Percentiles rank a stretch among this genome's conserved stretches.
phyloP scores from a whole-genome alignment of 2,113 vertebrate genomes.

The Hirundichthys speculiger region DNA sequence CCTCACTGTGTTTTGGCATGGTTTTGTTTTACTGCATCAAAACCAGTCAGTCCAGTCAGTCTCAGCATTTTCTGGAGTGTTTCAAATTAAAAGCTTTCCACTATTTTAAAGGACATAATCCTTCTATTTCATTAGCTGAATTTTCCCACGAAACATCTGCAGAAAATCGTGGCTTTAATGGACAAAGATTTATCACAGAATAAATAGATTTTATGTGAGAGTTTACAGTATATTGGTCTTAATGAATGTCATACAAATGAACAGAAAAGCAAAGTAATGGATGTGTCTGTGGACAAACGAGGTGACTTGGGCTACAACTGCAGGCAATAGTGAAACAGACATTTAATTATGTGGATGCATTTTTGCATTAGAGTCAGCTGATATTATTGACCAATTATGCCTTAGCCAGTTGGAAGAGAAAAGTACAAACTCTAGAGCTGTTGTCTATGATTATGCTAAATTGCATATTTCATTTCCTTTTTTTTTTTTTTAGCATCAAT shows the following conservation, averaged over 20 bases:
- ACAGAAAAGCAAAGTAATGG: slow-evolving; percentile 18
- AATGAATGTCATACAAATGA: slow-evolving; percentile 7
- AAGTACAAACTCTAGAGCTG: no score
- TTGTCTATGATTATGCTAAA: no score
- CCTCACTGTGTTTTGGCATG: neutral
- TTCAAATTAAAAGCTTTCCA: slow-evolving; percentile 15
- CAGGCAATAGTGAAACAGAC: slow-evolving; percentile 29
- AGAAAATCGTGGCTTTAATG: neutral
- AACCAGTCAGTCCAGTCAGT: neutral
- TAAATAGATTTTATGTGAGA: slow-evolving; percentile 33
- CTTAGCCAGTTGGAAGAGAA: neutral
- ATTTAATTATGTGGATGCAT: slow-evolving; percentile 7
- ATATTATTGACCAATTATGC: neutral
- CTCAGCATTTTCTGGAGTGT: neutral
- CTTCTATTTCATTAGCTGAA: neutral
- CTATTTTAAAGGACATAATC: no score
- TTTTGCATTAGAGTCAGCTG: neutral
- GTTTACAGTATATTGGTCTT: slow-evolving; percentile 29
- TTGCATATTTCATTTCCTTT: no score
- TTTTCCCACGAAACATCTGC: slow-evolving; percentile 6
- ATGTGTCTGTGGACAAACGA: slow-evolving; percentile 15
- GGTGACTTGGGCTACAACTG: neutral
- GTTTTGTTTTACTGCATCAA: neutral
- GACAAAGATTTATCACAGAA: neutral
- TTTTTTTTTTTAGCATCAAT: no score